Evolutionary conservation across 2,888 invertebrate species (phyloP).

Genomic region (Ophion slaviceki): DNA sequence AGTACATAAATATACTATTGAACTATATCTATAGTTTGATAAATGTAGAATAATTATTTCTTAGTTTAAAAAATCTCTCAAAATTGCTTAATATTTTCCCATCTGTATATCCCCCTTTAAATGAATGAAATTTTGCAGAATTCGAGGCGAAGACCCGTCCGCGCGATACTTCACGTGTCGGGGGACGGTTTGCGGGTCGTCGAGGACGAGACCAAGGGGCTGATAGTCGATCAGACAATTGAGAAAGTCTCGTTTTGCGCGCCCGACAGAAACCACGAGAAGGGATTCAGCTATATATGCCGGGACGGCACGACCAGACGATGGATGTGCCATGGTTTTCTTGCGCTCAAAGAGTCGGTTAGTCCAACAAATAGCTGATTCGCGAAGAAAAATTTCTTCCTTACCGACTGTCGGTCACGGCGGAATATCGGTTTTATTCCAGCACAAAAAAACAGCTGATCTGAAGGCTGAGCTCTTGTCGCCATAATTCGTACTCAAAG

Average conservation of each 20-base stretch:
- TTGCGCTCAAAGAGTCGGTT: constrained; percentile 96
- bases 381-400: neutral
- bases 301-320: constrained; percentile 98
- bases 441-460: neutral
- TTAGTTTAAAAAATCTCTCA: no score
- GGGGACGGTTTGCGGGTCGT: constrained; percentile 98
- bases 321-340: constrained; percentile 99
- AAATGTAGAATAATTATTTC: no score
- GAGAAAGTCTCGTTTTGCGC: constrained; percentile 99
- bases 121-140: constrained; percentile 85
- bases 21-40: no score
- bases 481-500: neutral
- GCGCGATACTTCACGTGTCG: constrained; percentile 94
- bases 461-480: neutral
- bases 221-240: constrained; percentile 99
- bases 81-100: no score
- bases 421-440: neutral
- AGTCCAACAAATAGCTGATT: constrained; percentile 72
- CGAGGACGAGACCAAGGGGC: constrained; percentile 99
- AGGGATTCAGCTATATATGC: constrained; percentile 99
- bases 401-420: neutral
- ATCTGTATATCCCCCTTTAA: no score
- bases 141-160: constrained; percentile 94
- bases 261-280: constrained; percentile 98
- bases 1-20: no score